Conservation (phyloP, 2,797 vertebrate species). For the Linurgus olivaceus region DNA sequence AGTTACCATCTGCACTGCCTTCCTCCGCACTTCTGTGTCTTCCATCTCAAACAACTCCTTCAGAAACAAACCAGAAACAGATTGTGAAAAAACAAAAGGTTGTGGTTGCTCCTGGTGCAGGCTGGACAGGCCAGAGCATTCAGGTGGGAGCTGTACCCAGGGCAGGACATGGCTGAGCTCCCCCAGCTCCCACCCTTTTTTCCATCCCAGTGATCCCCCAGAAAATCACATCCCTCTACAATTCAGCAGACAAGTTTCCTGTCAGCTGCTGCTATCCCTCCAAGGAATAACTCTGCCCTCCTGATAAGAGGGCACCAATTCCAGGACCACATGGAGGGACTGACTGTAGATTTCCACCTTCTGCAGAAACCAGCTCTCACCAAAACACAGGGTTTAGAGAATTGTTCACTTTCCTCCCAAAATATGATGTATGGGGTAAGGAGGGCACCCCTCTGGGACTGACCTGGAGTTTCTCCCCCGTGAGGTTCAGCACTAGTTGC, state of each 20-base stretch:
- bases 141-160: background rate
- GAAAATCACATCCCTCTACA: background rate
- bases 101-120: background rate
- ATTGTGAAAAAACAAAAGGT: background rate
- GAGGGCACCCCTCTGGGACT: background rate
- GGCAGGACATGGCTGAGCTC: background rate
- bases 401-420: background rate
- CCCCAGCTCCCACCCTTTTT: background rate
- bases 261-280: background rate
- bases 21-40: background rate
- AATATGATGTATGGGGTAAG: background rate
- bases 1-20: constrained; percentile 61
- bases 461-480: constrained; percentile 78
- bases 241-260: background rate
- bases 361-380: background rate
- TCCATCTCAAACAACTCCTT: constrained; percentile 61
- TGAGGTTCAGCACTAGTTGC: constrained; percentile 73
- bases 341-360: background rate
- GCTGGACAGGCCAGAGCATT: background rate
- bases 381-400: rapidly evolving
- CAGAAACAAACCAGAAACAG: background rate
- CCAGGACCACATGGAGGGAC: background rate
- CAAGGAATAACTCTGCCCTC: background rate
- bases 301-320: background rate
- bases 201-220: background rate